These are phyloP conservation scores for Orycteropus afer DNA, from an alignment of 2,113 vertebrate genomes.

Conservation along the genomic window DNA sequence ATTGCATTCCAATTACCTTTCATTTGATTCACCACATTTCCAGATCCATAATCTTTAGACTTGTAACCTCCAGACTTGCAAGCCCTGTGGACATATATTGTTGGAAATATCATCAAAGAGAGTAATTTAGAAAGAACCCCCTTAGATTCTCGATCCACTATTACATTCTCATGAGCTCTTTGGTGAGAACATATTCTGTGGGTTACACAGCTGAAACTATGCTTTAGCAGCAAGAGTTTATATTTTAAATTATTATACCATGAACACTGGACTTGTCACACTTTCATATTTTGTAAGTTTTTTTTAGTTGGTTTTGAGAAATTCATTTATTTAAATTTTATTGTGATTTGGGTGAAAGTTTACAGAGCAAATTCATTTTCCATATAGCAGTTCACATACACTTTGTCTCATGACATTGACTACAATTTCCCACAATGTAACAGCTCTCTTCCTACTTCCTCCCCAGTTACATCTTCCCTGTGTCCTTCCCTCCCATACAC, in stretches of 20 bases:
- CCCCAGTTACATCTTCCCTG: too few relatives aligned
- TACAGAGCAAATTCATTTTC: too few relatives aligned
- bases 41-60: constrained; percentile 73
- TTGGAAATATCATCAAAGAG: constrained; percentile 13
- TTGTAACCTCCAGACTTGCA: constrained; percentile 73
- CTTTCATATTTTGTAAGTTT: too few relatives aligned
- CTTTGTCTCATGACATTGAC: too few relatives aligned
- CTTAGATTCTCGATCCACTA: background rate
- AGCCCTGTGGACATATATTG: constrained; percentile 58
- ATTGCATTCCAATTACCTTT: constrained; percentile 77
- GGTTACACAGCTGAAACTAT: background rate
- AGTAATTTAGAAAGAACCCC: background rate
- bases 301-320: too few relatives aligned
- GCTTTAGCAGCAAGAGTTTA: background rate
- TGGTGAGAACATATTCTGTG: background rate
- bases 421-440: too few relatives aligned
- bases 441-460: too few relatives aligned
- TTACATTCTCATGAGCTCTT: background rate
- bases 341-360: too few relatives aligned
- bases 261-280: too few relatives aligned
- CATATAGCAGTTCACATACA: too few relatives aligned
- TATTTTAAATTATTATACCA: background rate
- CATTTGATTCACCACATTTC: constrained; percentile 68
- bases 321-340: too few relatives aligned
- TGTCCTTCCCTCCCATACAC: too few relatives aligned